phyloP scores from a whole-genome alignment of 2,888 invertebrate genomes.

The Melanophora roralis region DNA sequence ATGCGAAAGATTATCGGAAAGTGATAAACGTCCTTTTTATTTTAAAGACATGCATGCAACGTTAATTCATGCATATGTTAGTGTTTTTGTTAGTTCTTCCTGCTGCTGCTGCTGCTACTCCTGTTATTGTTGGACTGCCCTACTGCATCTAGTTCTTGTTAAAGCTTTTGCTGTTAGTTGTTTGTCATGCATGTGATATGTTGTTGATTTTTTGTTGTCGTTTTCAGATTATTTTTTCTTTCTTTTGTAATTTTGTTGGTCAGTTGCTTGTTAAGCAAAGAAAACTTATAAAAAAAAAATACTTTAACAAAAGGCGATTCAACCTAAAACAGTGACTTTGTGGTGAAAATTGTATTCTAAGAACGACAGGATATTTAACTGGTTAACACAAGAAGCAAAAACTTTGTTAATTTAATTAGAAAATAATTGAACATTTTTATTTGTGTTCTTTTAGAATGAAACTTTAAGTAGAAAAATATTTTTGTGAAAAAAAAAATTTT shows the following conservation, averaged over 20 bases:
- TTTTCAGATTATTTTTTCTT: not conserved
- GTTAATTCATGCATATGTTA: conserved; percentile 60
- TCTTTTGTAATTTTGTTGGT: not conserved
- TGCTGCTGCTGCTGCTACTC: conserved; percentile 50
- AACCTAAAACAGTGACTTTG: conserved; percentile 39
- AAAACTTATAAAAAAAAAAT: not conserved
- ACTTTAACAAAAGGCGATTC: not conserved
- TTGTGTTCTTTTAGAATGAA: not conserved
- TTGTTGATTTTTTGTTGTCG: conserved; percentile 57
- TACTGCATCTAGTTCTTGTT: conserved; percentile 37
- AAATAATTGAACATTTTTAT: conserved; percentile 38
- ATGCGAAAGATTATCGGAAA: conserved; percentile 60
- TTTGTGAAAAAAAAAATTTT: not conserved
- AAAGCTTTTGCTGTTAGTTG: conserved; percentile 47
- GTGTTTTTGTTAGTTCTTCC: conserved; percentile 33
- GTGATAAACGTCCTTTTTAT: conserved; percentile 63
- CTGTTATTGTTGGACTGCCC: conserved; percentile 54
- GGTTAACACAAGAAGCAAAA: conserved; percentile 49
- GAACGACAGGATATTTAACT: conserved; percentile 60
- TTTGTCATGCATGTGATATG: conserved; percentile 62
- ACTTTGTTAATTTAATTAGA: conserved; percentile 57
- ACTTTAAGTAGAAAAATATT: not conserved
- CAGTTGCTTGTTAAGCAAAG: conserved; percentile 24
- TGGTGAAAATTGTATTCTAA: conserved; percentile 49
- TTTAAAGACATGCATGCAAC: conserved; percentile 63